Conservation (phyloP, 1,140 invertebrate species). For the Pachypeltis micranthus region DNA sequence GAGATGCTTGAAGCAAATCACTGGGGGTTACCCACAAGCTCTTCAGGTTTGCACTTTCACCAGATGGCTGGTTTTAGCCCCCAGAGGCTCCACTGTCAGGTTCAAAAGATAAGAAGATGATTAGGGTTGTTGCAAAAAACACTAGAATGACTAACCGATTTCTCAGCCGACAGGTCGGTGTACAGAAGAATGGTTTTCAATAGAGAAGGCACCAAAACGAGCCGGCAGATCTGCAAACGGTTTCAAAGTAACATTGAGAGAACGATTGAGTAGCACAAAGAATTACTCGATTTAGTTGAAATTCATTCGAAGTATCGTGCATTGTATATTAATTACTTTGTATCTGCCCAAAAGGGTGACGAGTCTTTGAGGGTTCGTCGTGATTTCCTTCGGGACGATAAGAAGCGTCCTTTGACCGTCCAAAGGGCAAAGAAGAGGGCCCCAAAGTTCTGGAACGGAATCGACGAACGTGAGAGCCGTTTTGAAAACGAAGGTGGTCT, state of each 20-base stretch:
- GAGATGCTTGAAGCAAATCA: no score
- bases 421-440: constrained; percentile 49
- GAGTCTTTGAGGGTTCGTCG: constrained; percentile 60
- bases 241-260: constrained; percentile 1
- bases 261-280: no score
- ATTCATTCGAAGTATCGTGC: neutral
- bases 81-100: no score
- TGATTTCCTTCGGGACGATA: constrained; percentile 54
- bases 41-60: no score
- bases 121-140: no score
- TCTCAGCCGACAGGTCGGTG: constrained; percentile 35
- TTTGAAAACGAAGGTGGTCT: constrained; percentile 66
- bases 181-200: constrained; percentile 64
- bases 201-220: constrained; percentile 72
- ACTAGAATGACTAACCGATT: neutral
- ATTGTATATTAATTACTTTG: constrained; percentile 38
- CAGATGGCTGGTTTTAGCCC: no score
- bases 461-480: constrained; percentile 82
- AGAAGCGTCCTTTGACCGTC: constrained; percentile 43
- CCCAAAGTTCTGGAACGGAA: constrained; percentile 75
- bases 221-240: constrained; percentile 48
- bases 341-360: constrained; percentile 52
- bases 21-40: no score
- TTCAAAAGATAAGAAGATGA: neutral
- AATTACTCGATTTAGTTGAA: no score